Percentiles rank a stretch among this genome's conserved stretches.
phyloP scores from a whole-genome alignment of 2,888 invertebrate genomes.

The Hyposoter didymator region DNA sequence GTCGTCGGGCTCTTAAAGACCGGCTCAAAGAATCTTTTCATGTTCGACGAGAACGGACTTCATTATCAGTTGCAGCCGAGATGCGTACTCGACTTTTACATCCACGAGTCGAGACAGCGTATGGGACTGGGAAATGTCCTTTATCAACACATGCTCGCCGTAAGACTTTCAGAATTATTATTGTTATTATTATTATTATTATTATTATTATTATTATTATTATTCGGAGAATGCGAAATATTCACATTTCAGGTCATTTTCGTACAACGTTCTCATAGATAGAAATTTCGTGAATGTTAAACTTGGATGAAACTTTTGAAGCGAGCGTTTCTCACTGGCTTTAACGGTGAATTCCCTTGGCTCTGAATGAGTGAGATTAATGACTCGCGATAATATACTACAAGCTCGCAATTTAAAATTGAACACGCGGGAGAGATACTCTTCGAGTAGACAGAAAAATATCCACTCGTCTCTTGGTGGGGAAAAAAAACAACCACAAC shows the following conservation, averaged over 20 bases:
- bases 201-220: constrained; percentile 2
- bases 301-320: constrained; percentile 39
- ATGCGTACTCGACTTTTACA: constrained; percentile 97
- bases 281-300: constrained; percentile 11
- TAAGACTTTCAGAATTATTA: constrained; percentile 81
- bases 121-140: constrained; percentile 93
- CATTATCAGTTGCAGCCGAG: constrained; percentile 93
- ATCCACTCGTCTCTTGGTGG: not conserved
- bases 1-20: constrained; percentile 96
- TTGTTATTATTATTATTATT: constrained; percentile 10
- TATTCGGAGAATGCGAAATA: not conserved
- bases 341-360: constrained; percentile 66
- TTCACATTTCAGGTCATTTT: too few relatives aligned
- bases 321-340: constrained; percentile 55
- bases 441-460: not conserved
- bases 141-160: constrained; percentile 95
- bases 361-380: constrained; percentile 61
- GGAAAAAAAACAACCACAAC: not conserved
- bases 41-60: constrained; percentile 89
- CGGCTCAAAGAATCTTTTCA: constrained; percentile 95
- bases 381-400: constrained; percentile 59
- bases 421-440: constrained; percentile 10
- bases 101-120: constrained; percentile 93
- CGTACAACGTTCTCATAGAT: not conserved
- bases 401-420: constrained; percentile 15